Conservation (phyloP, 1,140 invertebrate species). For the Diplogasteroides magnus region DNA sequence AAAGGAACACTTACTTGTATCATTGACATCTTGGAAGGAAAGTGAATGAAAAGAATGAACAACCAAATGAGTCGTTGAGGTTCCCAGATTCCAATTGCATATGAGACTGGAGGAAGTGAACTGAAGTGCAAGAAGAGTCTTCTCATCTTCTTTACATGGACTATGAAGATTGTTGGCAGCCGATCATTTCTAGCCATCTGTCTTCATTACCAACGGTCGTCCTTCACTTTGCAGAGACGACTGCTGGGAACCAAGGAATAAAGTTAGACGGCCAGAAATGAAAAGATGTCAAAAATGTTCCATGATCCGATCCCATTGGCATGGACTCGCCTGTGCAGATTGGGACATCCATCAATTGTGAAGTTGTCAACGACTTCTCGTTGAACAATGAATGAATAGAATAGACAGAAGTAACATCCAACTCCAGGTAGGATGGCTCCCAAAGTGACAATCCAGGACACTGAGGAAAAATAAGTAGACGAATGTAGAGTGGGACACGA, state of each 20-base stretch:
- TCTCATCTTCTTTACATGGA: slow-evolving; percentile 1
- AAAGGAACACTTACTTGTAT: slow-evolving; percentile 1
- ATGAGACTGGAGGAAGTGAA: slow-evolving; percentile 45
- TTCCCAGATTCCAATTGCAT: slow-evolving; percentile 50
- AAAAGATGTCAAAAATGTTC: too few relatives aligned
- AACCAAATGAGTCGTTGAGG: slow-evolving; percentile 53
- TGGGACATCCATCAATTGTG: slow-evolving; percentile 43
- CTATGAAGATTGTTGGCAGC: slow-evolving; percentile 1
- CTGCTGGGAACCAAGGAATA: slow-evolving; percentile 18
- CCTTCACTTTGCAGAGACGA: too few relatives aligned
- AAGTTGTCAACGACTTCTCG: slow-evolving; percentile 45
- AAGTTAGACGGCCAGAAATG: too few relatives aligned
- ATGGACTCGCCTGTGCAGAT: slow-evolving; percentile 42
- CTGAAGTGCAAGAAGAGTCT: slow-evolving; percentile 26
- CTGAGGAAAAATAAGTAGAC: not conserved
- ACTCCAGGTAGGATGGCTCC: slow-evolving; percentile 43
- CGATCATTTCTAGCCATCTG: too few relatives aligned
- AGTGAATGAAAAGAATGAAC: slow-evolving; percentile 43
- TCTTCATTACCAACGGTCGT: slow-evolving; percentile 28
- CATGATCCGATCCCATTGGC: not conserved
- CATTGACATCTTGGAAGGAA: slow-evolving; percentile 44
- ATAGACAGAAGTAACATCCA: slow-evolving; percentile 48
- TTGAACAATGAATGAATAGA: slow-evolving; percentile 51
- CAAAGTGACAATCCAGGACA: slow-evolving; percentile 17
- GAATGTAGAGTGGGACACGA: too few relatives aligned